Evolutionary conservation across 2,113 vertebrate species (phyloP).

Genomic region (Saimiri boliviensis): DNA sequence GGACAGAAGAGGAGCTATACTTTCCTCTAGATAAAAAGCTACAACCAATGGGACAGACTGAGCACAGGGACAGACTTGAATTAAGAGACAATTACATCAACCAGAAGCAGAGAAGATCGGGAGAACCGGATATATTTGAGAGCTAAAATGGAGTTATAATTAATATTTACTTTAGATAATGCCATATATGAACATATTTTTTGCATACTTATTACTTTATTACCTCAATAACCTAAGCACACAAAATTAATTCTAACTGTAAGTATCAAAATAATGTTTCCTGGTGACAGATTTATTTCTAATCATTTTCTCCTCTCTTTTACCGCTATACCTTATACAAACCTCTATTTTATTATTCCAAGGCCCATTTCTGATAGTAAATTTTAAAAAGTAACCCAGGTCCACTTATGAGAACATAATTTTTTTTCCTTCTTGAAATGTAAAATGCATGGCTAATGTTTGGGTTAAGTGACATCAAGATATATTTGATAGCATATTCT

Average conservation of each 20-base stretch:
- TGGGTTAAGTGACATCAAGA: constrained; percentile 35
- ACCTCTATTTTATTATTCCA: neutral
- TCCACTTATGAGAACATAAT: neutral
- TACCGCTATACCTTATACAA: neutral
- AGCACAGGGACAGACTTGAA: neutral
- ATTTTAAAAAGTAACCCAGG: neutral
- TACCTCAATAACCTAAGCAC: neutral
- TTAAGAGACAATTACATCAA: neutral
- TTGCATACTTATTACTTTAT: neutral
- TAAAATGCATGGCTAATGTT: neutral
- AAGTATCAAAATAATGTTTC: constrained; percentile 7
- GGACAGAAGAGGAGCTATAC: neutral
- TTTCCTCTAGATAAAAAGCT: neutral
- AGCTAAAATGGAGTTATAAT: neutral
- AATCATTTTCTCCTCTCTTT: neutral
- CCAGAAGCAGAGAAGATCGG: neutral
- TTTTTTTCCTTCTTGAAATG: constrained; percentile 18
- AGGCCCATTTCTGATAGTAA: neutral
- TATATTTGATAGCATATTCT: constrained; percentile 21
- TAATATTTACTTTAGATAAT: neutral
- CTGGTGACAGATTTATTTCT: neutral
- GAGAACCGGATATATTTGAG: neutral
- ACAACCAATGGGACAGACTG: neutral
- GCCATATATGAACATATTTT: neutral
- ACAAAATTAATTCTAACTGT: neutral